Base-by-base conservation (phyloP, 1,140 invertebrate genomes). In the Brachionus koreanus region DNA sequence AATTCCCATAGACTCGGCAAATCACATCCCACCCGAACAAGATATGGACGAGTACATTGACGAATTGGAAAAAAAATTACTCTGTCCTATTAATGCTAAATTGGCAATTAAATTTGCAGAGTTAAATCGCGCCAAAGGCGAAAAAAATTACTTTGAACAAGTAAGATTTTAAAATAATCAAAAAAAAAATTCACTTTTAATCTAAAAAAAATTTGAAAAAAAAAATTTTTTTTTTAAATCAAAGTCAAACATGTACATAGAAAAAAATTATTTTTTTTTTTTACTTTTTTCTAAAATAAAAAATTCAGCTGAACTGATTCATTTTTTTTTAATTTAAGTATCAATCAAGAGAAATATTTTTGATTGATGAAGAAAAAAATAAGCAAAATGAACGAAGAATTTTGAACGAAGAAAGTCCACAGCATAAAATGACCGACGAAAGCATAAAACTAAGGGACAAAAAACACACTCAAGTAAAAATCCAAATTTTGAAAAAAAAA, bases 31-130 rank as follows among this genome's bases (percentile, higher is more conserved):
- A 16, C n/a, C 37, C 13, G 65, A 69, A n/a, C 29, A 69, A 69
- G 37, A 65, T 6, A 33, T 65, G 25, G 63, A 69, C 5, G 65
- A 69, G 9, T 69, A 39, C 16, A 69, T 69, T 69, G 65, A 69
- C 19, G 65, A 69, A 6, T 69, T 37, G 0, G 69, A 74, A 25
- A 74, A 74, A 46, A 74, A 46, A 9, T 16, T 37, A 16, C 29
- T 19, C 39, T 37, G 33, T 69, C 65, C 65, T 43, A 61, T 79
- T 23, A 61, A 61, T 65, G 57, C 6, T 61, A 46, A 79, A 43
- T 42, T 79, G 35, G 76, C 76, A 4, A 23, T 65, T 9, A 79
- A 79, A 42, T 79, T 79, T 79, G 49, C 76, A 7, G 33, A 79
- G 13, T 65, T 79, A 13, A 52, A 79, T 42, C 33, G 49, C 5